phyloP scores from a whole-genome alignment of 2,113 vertebrate species.

The Hepsetus odoe region DNA sequence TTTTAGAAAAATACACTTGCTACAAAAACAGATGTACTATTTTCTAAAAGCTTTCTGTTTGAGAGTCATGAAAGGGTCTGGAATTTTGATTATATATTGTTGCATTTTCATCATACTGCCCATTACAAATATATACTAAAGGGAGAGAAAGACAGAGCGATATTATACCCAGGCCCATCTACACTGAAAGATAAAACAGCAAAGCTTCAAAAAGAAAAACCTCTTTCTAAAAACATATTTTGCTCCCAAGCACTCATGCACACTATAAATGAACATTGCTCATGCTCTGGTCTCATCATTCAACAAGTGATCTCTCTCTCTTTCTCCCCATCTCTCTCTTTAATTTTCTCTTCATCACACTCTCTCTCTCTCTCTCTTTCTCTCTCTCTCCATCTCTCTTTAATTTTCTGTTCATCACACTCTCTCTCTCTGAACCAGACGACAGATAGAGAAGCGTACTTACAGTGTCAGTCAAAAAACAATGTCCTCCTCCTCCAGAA shows the following conservation, averaged over 20 bases:
- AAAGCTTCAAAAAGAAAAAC: neutral
- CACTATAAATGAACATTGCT: conserved; percentile 50
- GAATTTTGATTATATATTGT: too few relatives aligned
- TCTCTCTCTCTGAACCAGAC: neutral
- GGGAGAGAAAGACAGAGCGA: too few relatives aligned
- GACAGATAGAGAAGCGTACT: conserved; percentile 23
- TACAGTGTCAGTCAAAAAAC: conserved; percentile 40
- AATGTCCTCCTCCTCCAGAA: conserved; percentile 24
- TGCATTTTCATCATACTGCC: too few relatives aligned
- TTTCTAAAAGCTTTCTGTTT: too few relatives aligned
- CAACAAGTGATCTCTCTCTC: conserved; percentile 64
- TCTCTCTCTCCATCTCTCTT: conserved; percentile 49
- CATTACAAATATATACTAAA: too few relatives aligned
- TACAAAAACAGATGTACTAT: too few relatives aligned
- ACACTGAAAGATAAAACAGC: too few relatives aligned
- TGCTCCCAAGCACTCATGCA: neutral
- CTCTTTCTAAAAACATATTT: neutral
- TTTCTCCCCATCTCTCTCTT: conserved; percentile 34
- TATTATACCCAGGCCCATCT: too few relatives aligned
- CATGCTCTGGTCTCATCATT: conserved; percentile 39
- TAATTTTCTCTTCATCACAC: conserved; percentile 34
- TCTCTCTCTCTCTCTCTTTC: conserved; percentile 33
- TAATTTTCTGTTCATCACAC: neutral
- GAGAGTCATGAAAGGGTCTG: too few relatives aligned
- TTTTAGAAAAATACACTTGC: too few relatives aligned